Base-by-base conservation (phyloP, 2,888 invertebrate species). In the Xestia rhomboidea region DNA sequence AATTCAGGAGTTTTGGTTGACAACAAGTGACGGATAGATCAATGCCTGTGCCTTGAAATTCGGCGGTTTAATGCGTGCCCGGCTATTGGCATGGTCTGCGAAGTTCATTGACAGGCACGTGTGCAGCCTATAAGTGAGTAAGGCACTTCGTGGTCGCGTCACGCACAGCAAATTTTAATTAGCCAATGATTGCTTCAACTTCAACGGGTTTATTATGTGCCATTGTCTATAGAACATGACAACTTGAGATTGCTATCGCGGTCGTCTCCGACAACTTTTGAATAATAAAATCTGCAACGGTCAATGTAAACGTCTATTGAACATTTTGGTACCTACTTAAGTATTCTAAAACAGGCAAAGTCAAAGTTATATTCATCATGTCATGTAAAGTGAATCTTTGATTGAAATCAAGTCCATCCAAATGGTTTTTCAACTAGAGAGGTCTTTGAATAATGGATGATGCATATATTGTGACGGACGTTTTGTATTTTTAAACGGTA, bases 101-200 rank as follows among this genome's bases (percentile, higher is more conserved):
- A 93, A 95, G 96, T 96, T 96, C 96, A 96, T 96, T 96, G 96
- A 96, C 96, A 95, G 96, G 94, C 95, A 95, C 96, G 96, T 96
- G 96, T 95, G 95, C 93, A 95, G 95, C 94, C 93, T 95, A 91
- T 94, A 94, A 94, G 94, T 93, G 93, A 92, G 93, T 94, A 95
- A 94, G 93, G 91, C 93, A 94, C 92, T 94, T 92, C 92, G 92
- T 93, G 94, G 93, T 93, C 94, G 93, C 92, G 94, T 95, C 94
- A 96, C 95, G 96, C 95, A 96, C 91, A 92, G 94, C 94, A 95
- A 96, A 96, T 96, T 95, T 95, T 95, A 96, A 96, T 96, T 96
- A 95, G 94, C 92, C 92, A 93, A 94, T 94, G 95, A 95, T 96
- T 94, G 94, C 93, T 94, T 93, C 91, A 89, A 91, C 92, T 91